Percentiles rank a stretch among this genome's conserved stretches.
Conservation (phyloP, 2,888 invertebrate species). For the Drosophila barbarae region DNA sequence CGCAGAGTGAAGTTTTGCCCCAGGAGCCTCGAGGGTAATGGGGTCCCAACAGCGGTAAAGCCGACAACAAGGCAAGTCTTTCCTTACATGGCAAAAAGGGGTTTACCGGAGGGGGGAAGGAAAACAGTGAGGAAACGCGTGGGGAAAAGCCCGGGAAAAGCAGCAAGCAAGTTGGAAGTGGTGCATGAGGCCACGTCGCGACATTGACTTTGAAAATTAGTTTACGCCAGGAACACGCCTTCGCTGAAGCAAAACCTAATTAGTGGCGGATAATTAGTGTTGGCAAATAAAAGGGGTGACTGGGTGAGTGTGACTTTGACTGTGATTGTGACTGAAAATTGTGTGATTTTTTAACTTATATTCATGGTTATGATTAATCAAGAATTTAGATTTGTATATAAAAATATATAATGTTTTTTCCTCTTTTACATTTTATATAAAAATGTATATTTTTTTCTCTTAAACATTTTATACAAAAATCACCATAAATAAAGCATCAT, state of each 20-base stretch:
- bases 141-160: constrained; percentile 7
- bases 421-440: neutral
- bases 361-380: neutral
- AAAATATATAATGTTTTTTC: neutral
- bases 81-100: constrained; percentile 20
- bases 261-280: constrained; percentile 36
- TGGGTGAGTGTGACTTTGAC: neutral
- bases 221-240: constrained; percentile 33
- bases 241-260: constrained; percentile 22
- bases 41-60: constrained; percentile 8
- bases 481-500: neutral
- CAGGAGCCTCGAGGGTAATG: constrained; percentile 7
- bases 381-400: neutral
- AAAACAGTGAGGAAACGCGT: neutral
- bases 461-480: neutral
- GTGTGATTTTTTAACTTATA: neutral
- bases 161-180: constrained; percentile 6
- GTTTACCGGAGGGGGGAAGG: constrained; percentile 10
- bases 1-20: constrained; percentile 7
- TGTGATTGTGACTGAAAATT: neutral
- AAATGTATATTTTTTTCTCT: neutral
- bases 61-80: constrained; percentile 17
- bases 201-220: constrained; percentile 66
- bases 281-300: constrained; percentile 14
- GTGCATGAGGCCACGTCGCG: constrained; percentile 39